Evolutionary conservation across 2,888 invertebrate species (phyloP).

Genomic region (Microctonus aethiopoides): DNA sequence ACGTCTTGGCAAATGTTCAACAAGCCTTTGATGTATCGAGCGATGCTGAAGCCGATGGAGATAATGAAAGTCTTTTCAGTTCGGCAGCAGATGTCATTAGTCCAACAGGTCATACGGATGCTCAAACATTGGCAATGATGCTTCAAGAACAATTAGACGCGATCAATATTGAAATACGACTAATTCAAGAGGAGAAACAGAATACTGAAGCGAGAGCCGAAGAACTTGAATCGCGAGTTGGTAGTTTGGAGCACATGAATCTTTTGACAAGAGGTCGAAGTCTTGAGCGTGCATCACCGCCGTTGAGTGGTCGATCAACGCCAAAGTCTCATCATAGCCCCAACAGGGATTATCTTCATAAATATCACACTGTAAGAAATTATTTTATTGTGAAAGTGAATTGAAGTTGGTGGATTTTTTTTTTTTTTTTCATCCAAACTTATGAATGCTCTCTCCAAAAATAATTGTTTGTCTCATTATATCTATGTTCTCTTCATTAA

Average conservation of each 20-base stretch:
- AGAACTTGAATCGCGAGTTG: slow-evolving; percentile 95
- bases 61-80: slow-evolving; percentile 82
- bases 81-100: slow-evolving; percentile 77
- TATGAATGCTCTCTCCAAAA: slow-evolving; percentile 4
- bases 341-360: slow-evolving; percentile 87
- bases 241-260: slow-evolving; percentile 95
- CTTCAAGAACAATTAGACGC: slow-evolving; percentile 99
- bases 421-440: not conserved
- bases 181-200: slow-evolving; percentile 90
- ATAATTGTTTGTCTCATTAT: not conserved
- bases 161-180: slow-evolving; percentile 97
- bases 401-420: not conserved
- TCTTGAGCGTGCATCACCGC: slow-evolving; percentile 78
- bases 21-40: slow-evolving; percentile 92
- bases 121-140: slow-evolving; percentile 98
- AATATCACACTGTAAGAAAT: slow-evolving; percentile 92
- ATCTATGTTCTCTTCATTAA: not conserved
- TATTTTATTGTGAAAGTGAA: slow-evolving; percentile 19
- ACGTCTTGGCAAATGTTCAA: slow-evolving; percentile 90
- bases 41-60: slow-evolving; percentile 83
- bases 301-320: slow-evolving; percentile 90
- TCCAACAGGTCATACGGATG: slow-evolving; percentile 82
- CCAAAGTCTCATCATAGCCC: slow-evolving; percentile 84
- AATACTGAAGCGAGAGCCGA: slow-evolving; percentile 97
- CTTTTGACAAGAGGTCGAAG: slow-evolving; percentile 79